phyloP scores from a whole-genome alignment of 2,888 invertebrate species.

The Suillia variegata region DNA sequence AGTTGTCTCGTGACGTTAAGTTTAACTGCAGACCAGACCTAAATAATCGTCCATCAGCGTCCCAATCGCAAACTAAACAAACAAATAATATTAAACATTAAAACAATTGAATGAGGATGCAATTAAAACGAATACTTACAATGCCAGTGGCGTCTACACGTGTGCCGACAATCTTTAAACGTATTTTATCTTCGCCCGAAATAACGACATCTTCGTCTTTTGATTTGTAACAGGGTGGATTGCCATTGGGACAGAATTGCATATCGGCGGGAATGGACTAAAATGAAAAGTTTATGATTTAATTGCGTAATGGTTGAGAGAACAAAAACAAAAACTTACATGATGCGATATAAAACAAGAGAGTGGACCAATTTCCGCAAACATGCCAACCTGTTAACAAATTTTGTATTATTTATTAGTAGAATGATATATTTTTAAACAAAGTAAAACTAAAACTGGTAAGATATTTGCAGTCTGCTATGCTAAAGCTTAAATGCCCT shows the following conservation, averaged over 20 bases:
- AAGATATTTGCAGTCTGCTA: too few species aligned
- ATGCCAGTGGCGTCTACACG: constrained; percentile 99
- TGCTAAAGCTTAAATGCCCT: too few species aligned
- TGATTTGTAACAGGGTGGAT: constrained; percentile 97
- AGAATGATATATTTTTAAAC: too few species aligned
- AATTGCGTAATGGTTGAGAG: background rate
- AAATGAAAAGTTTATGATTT: constrained; percentile 38
- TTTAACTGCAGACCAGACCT: constrained; percentile 69
- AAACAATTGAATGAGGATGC: too few species aligned
- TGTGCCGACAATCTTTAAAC: constrained; percentile 97
- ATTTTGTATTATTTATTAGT: too few species aligned
- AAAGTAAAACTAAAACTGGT: too few species aligned
- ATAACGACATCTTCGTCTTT: constrained; percentile 98
- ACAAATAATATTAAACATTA: constrained; percentile 37
- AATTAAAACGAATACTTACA: constrained; percentile 76
- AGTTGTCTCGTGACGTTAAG: too few species aligned
- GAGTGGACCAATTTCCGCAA: constrained; percentile 98
- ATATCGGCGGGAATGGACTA: constrained; percentile 99
- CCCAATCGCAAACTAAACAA: constrained; percentile 94
- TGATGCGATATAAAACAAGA: constrained; percentile 98
- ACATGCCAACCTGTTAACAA: constrained; percentile 85
- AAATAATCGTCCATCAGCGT: constrained; percentile 99
- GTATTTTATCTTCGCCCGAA: constrained; percentile 95
- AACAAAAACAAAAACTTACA: constrained; percentile 65
- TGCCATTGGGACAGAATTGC: constrained; percentile 98